Evolutionary conservation across 2,888 invertebrate species (phyloP), one percentile per base, ranked within the genome.

Genomic region (Xestia rhomboidea): DNA sequence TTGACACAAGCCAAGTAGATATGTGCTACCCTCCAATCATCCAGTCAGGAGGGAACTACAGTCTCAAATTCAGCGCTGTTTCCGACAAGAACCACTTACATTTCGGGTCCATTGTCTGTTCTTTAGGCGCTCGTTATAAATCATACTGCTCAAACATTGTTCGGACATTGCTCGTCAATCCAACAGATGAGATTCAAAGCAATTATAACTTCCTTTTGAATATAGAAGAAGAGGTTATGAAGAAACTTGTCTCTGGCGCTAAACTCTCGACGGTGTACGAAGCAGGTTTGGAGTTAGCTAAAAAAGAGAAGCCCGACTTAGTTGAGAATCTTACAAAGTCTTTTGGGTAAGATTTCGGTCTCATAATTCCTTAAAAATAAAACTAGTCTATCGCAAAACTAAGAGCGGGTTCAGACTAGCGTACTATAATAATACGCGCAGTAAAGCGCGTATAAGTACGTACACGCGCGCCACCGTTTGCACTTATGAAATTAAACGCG

Each of bases 21-120:
- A 99, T 99, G 98, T 99, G 99, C 92, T 99, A 99, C 93, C 99
- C 99, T 0, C 99, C 99, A 0, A 99, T 99, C 78, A 99, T 99
- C 90, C 99, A 99, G 94, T 99, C 99, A 54, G 99, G 99, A 15
- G 99, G 99, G n/a, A 98, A 98, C 92, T 99, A 99, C 96, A 98
- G 98, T 91, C 97, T 99, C 67, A 99, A 99, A 95, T 99, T 99
- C 95, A 99, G 99, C 92, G 99, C 99, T 7, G 98, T 98, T 5
- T 99, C 99, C 89, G 99, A 99, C 93, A 99, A 99, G 93, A 99
- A 99, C 93, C 97, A 97, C 86, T 95, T 99, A 77, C 99, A 99
- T 95, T 99, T 99, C 94, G 99, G 99, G 63, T 98, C 99, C 0
- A 99, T 99, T 85, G 98, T 99, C 68, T 99, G 99, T 93, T 99